Percentiles rank a stretch among this genome's conserved stretches.
phyloP scores from a whole-genome alignment of 2,113 vertebrate species.

The Carettochelys insculpta region DNA sequence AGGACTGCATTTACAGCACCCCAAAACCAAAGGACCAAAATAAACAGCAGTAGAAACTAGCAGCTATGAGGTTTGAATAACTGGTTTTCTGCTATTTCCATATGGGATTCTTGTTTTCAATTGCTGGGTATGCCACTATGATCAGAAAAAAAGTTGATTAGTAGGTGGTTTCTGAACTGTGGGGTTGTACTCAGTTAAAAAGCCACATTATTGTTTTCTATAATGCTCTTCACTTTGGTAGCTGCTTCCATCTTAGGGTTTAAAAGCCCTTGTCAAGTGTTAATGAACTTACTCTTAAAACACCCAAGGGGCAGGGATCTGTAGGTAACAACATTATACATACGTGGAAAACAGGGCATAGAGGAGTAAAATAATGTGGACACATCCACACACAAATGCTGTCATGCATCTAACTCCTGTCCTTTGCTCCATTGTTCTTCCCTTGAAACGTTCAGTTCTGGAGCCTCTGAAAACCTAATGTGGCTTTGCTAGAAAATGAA shows the following conservation, averaged over 20 bases:
- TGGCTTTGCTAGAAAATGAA: background rate
- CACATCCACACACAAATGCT: background rate
- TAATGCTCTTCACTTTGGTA: background rate
- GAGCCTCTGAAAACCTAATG: background rate
- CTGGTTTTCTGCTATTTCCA: background rate
- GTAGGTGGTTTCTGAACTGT: background rate
- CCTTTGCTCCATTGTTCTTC: fast-evolving
- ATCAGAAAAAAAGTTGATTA: background rate
- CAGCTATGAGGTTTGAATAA: background rate
- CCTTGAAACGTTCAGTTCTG: background rate
- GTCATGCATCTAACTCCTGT: background rate
- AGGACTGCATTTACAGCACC: background rate
- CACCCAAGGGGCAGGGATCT: background rate
- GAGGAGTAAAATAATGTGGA: background rate
- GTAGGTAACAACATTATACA: background rate
- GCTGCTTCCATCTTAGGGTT: background rate
- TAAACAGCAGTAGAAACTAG: background rate
- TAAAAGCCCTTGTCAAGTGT: background rate
- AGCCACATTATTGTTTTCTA: background rate
- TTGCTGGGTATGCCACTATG: background rate
- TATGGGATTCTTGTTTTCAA: fast-evolving
- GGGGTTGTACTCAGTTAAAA: background rate
- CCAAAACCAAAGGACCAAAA: background rate
- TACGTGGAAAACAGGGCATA: fast-evolving
- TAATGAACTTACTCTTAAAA: background rate